Evolutionary conservation across 2,797 vertebrate genomes (phyloP).

Genomic region (Chaunax sp.): DNA sequence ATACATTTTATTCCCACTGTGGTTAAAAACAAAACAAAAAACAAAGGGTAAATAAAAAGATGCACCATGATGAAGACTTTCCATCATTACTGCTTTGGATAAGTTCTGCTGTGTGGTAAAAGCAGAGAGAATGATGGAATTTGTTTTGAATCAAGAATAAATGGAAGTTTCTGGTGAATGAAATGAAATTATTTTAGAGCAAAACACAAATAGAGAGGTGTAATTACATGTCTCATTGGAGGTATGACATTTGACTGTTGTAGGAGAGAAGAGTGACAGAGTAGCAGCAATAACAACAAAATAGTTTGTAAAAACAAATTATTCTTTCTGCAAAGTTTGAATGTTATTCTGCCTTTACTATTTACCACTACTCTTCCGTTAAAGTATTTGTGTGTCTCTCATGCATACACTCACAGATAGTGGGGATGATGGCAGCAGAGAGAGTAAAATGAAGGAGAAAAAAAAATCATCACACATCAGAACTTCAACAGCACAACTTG

Average conservation of each 20-base stretch:
- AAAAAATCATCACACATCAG: not conserved
- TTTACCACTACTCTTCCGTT: not conserved
- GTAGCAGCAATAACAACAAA: not conserved
- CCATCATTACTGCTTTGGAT: not conserved
- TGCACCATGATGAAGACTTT: not conserved
- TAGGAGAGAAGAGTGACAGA: not conserved
- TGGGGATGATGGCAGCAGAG: not conserved
- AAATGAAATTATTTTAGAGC: not conserved
- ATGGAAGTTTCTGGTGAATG: not conserved
- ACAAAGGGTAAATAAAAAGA: not conserved
- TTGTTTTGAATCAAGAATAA: not conserved
- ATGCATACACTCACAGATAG: not conserved
- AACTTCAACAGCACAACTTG: not conserved
- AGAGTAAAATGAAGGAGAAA: not conserved
- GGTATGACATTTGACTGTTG: not conserved
- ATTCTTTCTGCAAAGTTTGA: too few species aligned
- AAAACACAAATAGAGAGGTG: not conserved
- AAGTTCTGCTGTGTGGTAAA: not conserved
- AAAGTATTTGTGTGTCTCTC: not conserved
- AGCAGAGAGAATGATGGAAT: not conserved
- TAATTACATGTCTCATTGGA: not conserved
- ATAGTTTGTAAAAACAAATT: conserved; percentile 1
- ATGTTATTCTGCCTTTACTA: not conserved
- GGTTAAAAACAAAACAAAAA: not conserved
- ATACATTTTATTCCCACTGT: not conserved